Evolutionary conservation across 2,888 invertebrate genomes (phyloP), one percentile per base, ranked within the genome.

Genomic region (Candidula unifasciata): DNA sequence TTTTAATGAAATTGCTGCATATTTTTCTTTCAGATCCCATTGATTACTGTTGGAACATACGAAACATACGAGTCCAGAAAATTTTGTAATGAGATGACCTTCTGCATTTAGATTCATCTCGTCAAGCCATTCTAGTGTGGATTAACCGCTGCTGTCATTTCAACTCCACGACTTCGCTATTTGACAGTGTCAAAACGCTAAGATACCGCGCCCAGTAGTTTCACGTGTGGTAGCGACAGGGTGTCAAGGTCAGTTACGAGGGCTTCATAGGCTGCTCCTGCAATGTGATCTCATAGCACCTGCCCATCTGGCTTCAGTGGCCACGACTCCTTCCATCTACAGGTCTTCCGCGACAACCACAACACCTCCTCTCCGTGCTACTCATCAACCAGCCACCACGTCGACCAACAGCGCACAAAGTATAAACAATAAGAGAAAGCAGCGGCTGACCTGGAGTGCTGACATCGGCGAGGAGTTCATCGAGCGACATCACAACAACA

Each of bases 231-330:
- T 84, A 52, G 80, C 76, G 27, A 68, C 66, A 74, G 76, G 76
- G 37, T 84, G 80, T 60, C 74, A 80, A 27, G 27, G 52, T 27
- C 80, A 80, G 6, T 37, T 84, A 37, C 66, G 74, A 44, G 74
- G 66, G 33, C 84, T 84, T 5, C 84, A 76, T 66, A 64, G 84
- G 30, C 76, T 84, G 1, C 80, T 84, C 76, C 44, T 84, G 84
- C 84, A 80, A 84, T 84, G 84, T 84, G 84, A 84, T 74, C 74
- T 84, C 13, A 74, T 84, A 52, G 71, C n/a, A 60, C 80, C 80
- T 0, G 44, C 44, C 21, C 80, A 76, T 54, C 69, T 54, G 84
- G 84, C 84, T 5, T 30, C 74, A n/a, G 33, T 76, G 18, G 74
- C 84, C 80, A 24, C 74, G 21, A 21, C 84, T 35, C 54, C 84